Evolutionary conservation across 1,140 invertebrate species (phyloP), one percentile per base, ranked within the genome.

Genomic region (Atopsyche davidsoni): DNA sequence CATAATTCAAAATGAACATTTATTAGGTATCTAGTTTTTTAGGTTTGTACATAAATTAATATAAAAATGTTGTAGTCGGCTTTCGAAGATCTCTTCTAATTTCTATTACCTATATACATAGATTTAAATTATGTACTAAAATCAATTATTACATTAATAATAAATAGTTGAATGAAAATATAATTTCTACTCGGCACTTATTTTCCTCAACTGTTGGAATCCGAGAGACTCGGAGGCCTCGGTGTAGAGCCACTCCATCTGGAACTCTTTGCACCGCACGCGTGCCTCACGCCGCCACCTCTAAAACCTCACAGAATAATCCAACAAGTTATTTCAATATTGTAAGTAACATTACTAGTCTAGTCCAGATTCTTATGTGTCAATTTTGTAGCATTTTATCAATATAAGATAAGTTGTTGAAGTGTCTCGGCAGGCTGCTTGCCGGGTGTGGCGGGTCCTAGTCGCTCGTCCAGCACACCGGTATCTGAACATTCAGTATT

Each of bases 341-440:
- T 45, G 41, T 47, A 55, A 55, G 47, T 55, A 39, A 46, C 40
- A 48, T 58, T 49, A 44, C 40, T 73, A 72, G 70, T 71, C 71
- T 74, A 73, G 70, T 73, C 70, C 70, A 72, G 70, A 74, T 74
- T 72, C 72, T 74, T 74, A 72, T 73, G 72, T 73, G 72, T 74
- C 72, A 74, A 74, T 74, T 74, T 70, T 67, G 69, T 74, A 74
- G 70, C 48, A 54, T 58, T 53, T 54, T 53, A 58, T 58, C 53
- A 52, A 46, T 55, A 55, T 38, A 40, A 52, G 42, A 51, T 58
- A 58, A 58, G 49, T 56, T 52, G 53, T 55, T 55, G 32, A 54
- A 46, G 24, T 42, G 10, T 43, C 43, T 48, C 14, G 47, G 42
- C 55, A 41, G 32, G 40, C 23, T 53, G 51, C 44, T 36, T 34